Evolutionary conservation across 2,888 invertebrate genomes (phyloP).

Genomic region (Phorcus lineatus): DNA sequence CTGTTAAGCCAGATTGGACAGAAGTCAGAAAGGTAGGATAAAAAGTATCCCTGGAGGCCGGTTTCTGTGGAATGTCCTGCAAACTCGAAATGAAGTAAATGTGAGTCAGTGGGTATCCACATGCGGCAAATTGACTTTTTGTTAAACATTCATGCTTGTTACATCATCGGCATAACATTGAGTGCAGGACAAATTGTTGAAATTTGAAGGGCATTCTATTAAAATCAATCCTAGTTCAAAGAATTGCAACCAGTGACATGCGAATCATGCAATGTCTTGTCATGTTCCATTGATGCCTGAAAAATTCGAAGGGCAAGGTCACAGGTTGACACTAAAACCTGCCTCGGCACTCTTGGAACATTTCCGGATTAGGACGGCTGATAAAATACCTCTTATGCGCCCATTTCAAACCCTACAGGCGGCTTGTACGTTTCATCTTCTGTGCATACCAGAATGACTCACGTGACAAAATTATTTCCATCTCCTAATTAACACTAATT

Average conservation of each 20-base stretch:
- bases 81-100: too few species aligned
- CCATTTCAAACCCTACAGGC: background rate
- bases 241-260: background rate
- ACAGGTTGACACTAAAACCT: background rate
- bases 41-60: too few species aligned
- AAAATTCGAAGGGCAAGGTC: background rate
- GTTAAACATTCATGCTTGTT: too few species aligned
- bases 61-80: too few species aligned
- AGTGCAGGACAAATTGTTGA: constrained; percentile 5
- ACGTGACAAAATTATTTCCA: constrained; percentile 3
- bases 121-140: too few species aligned
- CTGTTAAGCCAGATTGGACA: too few species aligned
- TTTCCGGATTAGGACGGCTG: background rate
- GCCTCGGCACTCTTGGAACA: background rate
- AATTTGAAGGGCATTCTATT: background rate
- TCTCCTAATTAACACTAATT: constrained; percentile 13
- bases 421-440: background rate
- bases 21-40: too few species aligned
- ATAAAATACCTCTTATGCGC: background rate
- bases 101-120: too few species aligned
- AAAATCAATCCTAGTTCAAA: background rate
- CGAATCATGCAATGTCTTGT: background rate
- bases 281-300: background rate
- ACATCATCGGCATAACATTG: background rate
- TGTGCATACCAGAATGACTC: background rate